Percentiles rank a stretch among this genome's conserved stretches.
Evolutionary conservation across 2,888 invertebrate species (phyloP).

Genomic region (Stictocephala bisonia): DNA sequence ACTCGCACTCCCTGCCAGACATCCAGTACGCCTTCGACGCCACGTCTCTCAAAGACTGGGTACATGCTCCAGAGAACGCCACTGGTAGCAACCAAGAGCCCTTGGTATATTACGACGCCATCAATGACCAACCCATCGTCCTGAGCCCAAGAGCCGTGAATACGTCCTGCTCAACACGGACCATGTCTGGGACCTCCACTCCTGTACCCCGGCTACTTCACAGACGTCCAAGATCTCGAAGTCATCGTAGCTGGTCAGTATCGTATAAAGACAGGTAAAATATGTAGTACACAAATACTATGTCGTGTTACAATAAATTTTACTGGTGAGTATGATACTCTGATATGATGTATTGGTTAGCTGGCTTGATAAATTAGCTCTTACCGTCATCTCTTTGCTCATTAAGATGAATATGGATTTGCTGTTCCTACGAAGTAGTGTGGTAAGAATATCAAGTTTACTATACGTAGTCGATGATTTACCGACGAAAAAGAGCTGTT

Average conservation of each 20-base stretch:
- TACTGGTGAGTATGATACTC: too few species aligned
- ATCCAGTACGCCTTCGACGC: slow-evolving; percentile 76
- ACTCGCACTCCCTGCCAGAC: slow-evolving; percentile 67
- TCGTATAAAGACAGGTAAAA: too few species aligned
- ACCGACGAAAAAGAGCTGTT: too few species aligned
- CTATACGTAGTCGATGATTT: too few species aligned
- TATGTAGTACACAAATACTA: too few species aligned
- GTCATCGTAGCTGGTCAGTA: slow-evolving; percentile 64
- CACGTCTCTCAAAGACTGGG: slow-evolving; percentile 69
- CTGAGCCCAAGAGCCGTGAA: slow-evolving; percentile 74
- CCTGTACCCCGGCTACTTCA: slow-evolving; percentile 78
- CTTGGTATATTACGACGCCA: slow-evolving; percentile 69
- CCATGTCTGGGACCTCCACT: slow-evolving; percentile 77
- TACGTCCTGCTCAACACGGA: slow-evolving; percentile 74
- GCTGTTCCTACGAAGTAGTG: too few species aligned
- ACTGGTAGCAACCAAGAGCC: slow-evolving; percentile 68
- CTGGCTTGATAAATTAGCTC: too few species aligned
- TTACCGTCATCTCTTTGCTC: too few species aligned
- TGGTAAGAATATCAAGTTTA: too few species aligned
- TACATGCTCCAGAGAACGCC: slow-evolving; percentile 69
- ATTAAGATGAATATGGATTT: too few species aligned
- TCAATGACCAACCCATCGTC: slow-evolving; percentile 71
- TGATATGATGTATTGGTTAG: too few species aligned
- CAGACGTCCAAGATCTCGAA: slow-evolving; percentile 64
- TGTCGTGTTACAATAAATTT: too few species aligned